Percentiles rank a stretch among this genome's conserved stretches.
phyloP scores from a whole-genome alignment of 2,797 vertebrate genomes.

The Pipistrellus kuhlii region DNA sequence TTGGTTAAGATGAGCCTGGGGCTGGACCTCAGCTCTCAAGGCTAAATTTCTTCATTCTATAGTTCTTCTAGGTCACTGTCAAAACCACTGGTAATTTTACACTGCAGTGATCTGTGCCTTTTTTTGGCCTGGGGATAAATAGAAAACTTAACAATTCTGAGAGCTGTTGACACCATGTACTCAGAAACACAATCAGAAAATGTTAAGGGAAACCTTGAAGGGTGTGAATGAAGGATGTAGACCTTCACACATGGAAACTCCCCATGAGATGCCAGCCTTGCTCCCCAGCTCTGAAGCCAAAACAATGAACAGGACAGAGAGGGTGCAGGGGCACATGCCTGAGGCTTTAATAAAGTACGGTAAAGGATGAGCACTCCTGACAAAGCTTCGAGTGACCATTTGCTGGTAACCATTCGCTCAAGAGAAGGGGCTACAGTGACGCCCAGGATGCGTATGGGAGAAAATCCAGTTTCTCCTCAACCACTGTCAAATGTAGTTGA shows the following conservation, averaged over 20 bases:
- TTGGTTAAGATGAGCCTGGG: slow-evolving; percentile 77
- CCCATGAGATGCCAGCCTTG: slow-evolving; percentile 10
- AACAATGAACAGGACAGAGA: slow-evolving; percentile 11
- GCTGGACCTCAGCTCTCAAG: slow-evolving; percentile 74
- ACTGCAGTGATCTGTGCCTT: slow-evolving; percentile 75
- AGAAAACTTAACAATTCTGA: slow-evolving; percentile 80
- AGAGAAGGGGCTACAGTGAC: neutral
- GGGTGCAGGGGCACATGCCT: neutral
- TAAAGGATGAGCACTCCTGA: neutral
- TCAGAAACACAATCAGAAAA: slow-evolving; percentile 75
- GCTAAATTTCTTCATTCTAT: slow-evolving; percentile 79
- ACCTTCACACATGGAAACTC: slow-evolving; percentile 47
- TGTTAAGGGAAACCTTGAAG: slow-evolving; percentile 73
- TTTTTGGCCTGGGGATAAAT: slow-evolving; percentile 77
- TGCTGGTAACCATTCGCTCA: slow-evolving; percentile 20
- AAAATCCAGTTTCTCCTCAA: neutral
- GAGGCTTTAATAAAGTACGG: neutral
- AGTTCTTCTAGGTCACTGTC: slow-evolving; percentile 77
- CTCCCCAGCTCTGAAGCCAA: neutral
- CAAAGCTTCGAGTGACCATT: neutral
- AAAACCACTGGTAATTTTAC: slow-evolving; percentile 78
- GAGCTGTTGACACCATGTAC: slow-evolving; percentile 74
- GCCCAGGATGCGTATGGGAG: neutral
- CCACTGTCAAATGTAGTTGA: neutral
- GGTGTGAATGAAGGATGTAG: slow-evolving; percentile 66